Conservation (phyloP, 2,888 invertebrate genomes). For the Aricia artaxerxes region DNA sequence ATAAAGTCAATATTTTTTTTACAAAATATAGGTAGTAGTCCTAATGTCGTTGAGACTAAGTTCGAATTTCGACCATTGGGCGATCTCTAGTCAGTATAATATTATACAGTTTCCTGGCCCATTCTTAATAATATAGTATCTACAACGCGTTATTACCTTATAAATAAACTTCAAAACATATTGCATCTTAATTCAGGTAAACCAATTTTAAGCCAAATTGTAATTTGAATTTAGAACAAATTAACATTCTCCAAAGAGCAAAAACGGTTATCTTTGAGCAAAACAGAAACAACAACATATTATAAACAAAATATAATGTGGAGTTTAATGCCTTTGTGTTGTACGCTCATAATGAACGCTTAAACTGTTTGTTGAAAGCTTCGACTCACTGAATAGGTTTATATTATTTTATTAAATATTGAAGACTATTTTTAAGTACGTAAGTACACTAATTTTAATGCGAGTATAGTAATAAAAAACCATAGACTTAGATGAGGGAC, state of each 20-base stretch:
- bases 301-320: neutral
- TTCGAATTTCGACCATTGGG: too few species aligned
- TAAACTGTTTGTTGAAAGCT: slow-evolving; percentile 21
- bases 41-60: too few species aligned
- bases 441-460: too few species aligned
- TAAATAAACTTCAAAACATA: neutral
- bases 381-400: neutral
- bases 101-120: too few species aligned
- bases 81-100: too few species aligned
- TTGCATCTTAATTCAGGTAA: neutral
- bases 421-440: too few species aligned
- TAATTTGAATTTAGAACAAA: neutral
- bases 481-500: too few species aligned
- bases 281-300: neutral
- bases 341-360: slow-evolving; percentile 4
- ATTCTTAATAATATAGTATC: too few species aligned
- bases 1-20: too few species aligned
- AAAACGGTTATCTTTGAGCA: neutral
- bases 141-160: too few species aligned
- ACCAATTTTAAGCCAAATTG: neutral
- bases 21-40: too few species aligned
- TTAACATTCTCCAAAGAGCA: neutral
- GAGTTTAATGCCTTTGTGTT: slow-evolving; percentile 1
- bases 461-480: too few species aligned
- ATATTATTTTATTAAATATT: neutral